A percentile compares a stretch with the other conserved stretches of the same genome.
Evolutionary conservation across 2,888 invertebrate genomes (phyloP).

Genomic region (Lomographa bimaculata): DNA sequence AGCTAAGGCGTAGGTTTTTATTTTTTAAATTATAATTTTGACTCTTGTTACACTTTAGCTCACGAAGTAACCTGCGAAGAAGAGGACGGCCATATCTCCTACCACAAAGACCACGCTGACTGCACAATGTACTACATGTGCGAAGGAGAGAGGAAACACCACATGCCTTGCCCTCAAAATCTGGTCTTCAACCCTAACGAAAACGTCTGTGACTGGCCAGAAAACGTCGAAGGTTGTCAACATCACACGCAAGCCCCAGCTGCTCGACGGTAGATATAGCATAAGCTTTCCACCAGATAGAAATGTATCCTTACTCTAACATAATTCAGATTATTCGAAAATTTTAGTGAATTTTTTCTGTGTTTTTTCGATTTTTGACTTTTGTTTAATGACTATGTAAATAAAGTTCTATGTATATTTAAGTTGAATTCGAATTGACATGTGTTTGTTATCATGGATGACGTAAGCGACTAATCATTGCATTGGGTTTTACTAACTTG

Average conservation of each 20-base stretch:
- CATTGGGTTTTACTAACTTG: constrained; percentile 1
- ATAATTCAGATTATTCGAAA: neutral
- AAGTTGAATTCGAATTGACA: constrained; percentile 7
- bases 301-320: constrained; percentile 2
- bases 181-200: constrained; percentile 96
- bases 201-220: constrained; percentile 98
- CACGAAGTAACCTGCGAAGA: constrained; percentile 95
- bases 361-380: neutral
- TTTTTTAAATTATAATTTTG: too few relatives aligned
- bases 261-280: constrained; percentile 60
- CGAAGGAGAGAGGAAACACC: constrained; percentile 96
- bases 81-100: constrained; percentile 97
- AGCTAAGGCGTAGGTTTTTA: too few relatives aligned
- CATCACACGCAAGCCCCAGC: constrained; percentile 80
- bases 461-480: constrained; percentile 1
- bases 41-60: too few relatives aligned
- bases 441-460: constrained; percentile 10
- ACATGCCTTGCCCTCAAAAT: constrained; percentile 97
- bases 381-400: constrained; percentile 11
- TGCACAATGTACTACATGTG: constrained; percentile 98
- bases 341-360: constrained; percentile 5
- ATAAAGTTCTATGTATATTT: constrained; percentile 6
- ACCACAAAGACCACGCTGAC: constrained; percentile 94
- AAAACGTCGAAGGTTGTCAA: constrained; percentile 94
- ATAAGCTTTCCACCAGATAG: constrained; percentile 10